Conservation (phyloP, 2,888 invertebrate genomes). For the Falcaria lacertinaria region DNA sequence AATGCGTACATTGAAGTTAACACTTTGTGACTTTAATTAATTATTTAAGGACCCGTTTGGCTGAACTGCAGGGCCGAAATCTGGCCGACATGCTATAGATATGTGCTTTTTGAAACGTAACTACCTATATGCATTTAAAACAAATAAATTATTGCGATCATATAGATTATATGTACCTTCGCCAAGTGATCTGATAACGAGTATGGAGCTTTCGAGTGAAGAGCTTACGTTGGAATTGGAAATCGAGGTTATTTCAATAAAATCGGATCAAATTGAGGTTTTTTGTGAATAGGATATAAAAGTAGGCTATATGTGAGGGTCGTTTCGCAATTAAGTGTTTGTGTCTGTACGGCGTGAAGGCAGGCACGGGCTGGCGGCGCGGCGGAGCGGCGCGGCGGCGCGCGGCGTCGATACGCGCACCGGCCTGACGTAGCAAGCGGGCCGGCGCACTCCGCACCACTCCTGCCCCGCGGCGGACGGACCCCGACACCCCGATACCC, state of each 20-base stretch:
- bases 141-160: conserved; percentile 25
- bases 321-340: conserved; percentile 62
- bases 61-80: no score
- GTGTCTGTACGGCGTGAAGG: conserved; percentile 54
- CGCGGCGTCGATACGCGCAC: conserved; percentile 59
- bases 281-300: conserved; percentile 48
- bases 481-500: conserved; percentile 40
- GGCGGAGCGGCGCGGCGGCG: conserved; percentile 37
- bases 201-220: conserved; percentile 23
- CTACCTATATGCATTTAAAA: not conserved
- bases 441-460: conserved; percentile 54
- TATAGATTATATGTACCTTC: conserved; percentile 13
- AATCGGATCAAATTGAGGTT: conserved; percentile 42
- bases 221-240: conserved; percentile 26
- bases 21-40: no score
- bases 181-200: conserved; percentile 20
- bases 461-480: conserved; percentile 32
- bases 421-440: conserved; percentile 56
- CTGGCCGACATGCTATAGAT: no score
- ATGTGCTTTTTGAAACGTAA: no score
- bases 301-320: conserved; percentile 44
- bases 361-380: conserved; percentile 42
- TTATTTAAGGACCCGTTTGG: no score
- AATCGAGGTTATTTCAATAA: conserved; percentile 37
- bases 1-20: no score